Conservation (phyloP, 1,140 invertebrate genomes). For the Drosophila saltans region DNA sequence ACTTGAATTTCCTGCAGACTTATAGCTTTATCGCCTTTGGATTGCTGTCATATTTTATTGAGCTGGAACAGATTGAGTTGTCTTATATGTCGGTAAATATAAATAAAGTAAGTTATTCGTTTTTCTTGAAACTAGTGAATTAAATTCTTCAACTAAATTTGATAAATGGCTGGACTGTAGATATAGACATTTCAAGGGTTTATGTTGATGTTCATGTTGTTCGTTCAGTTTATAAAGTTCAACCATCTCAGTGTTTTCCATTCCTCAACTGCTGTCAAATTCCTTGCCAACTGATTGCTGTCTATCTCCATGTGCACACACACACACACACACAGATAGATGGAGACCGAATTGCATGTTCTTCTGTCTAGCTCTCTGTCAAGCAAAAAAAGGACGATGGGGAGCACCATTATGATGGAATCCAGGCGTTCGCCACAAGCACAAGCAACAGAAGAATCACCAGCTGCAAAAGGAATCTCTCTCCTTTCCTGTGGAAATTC, state of each 20-base stretch:
- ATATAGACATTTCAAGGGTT: neutral
- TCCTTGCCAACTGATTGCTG: constrained; percentile 40
- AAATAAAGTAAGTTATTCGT: no score
- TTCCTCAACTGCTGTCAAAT: constrained; percentile 17
- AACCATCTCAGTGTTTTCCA: constrained; percentile 16
- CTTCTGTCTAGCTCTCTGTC: constrained; percentile 41
- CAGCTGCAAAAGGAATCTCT: constrained; percentile 12
- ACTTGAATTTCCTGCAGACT: no score
- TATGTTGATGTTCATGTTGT: constrained; percentile 5
- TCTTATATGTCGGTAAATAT: no score
- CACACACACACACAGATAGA: constrained; percentile 11
- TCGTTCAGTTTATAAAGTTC: constrained; percentile 6
- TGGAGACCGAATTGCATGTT: constrained; percentile 48
- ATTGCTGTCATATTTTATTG: no score
- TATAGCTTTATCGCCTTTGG: no score
- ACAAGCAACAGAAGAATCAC: constrained; percentile 15
- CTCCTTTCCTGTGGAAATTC: constrained; percentile 23
- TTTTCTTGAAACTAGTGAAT: neutral
- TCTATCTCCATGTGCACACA: constrained; percentile 25
- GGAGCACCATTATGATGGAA: constrained; percentile 6
- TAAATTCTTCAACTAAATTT: neutral
- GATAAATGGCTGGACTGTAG: neutral
- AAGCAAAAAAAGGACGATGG: neutral
- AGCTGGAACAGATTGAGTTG: no score
- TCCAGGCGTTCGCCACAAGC: constrained; percentile 12